Conservation (phyloP, 1,140 invertebrate genomes). For the Brachionus sp. region DNA sequence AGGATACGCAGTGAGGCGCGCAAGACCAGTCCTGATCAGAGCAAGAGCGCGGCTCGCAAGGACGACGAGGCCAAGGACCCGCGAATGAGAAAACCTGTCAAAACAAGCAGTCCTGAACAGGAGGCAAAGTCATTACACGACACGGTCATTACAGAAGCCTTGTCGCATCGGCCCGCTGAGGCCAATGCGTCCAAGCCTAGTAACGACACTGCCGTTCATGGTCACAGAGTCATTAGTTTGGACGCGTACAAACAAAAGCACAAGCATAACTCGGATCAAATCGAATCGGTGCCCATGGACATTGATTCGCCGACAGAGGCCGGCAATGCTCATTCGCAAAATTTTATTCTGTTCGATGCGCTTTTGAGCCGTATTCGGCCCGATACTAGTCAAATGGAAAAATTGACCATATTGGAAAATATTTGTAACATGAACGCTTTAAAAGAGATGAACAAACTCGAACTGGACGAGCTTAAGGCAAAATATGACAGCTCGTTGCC, state of each 20-base stretch:
- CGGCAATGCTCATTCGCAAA: neutral
- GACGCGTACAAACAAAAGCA: neutral
- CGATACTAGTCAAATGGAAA: neutral
- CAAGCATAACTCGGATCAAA: neutral
- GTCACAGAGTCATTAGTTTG: neutral
- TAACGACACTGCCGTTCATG: neutral
- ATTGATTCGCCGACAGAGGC: neutral
- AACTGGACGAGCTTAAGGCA: neutral
- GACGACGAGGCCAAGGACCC: neutral
- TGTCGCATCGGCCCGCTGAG: neutral
- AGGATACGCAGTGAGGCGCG: neutral
- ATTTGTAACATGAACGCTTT: neutral
- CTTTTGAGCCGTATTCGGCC: neutral
- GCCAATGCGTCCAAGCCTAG: no score
- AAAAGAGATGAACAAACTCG: neutral
- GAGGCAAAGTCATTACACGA: neutral
- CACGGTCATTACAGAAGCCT: neutral
- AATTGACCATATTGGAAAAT: neutral
- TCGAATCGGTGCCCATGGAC: neutral
- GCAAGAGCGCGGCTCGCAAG: neutral
- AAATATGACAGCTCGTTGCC: neutral
- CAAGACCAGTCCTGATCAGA: neutral
- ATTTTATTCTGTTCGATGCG: neutral
- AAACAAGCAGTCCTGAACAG: neutral
- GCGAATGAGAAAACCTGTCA: neutral